These are phyloP conservation scores for Acleris emargana DNA, from an alignment of 2,888 invertebrate genomes.

Conservation along the genomic window DNA sequence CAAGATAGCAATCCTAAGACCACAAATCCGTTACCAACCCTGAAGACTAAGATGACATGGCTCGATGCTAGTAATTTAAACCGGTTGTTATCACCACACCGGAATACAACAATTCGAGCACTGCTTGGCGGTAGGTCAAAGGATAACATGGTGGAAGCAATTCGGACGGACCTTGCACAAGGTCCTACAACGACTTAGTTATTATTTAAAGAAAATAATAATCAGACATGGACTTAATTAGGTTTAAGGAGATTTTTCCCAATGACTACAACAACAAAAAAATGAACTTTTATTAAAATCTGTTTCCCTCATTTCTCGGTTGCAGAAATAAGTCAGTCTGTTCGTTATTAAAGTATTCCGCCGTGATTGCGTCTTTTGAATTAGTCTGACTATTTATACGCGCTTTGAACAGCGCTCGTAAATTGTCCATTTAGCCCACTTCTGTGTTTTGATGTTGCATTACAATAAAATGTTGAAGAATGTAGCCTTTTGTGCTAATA, in stretches of 20 bases:
- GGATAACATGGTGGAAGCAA: too few relatives aligned
- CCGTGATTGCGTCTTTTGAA: conserved; percentile 47
- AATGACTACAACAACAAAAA: neutral
- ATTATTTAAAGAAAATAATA: too few relatives aligned
- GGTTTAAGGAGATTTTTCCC: neutral
- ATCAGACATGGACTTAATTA: too few relatives aligned
- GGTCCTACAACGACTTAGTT: too few relatives aligned
- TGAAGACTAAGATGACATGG: too few relatives aligned
- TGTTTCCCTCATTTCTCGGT: conserved; percentile 39
- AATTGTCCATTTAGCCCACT: conserved; percentile 18
- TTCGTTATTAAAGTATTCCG: conserved; percentile 70
- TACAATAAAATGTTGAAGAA: neutral
- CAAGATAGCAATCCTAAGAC: too few relatives aligned
- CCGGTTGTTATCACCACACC: too few relatives aligned
- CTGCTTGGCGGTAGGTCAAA: too few relatives aligned
- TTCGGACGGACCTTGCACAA: too few relatives aligned
- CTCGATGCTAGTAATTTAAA: too few relatives aligned
- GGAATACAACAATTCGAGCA: too few relatives aligned
- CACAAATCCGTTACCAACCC: too few relatives aligned
- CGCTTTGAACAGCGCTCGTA: conserved; percentile 18
- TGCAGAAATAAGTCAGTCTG: conserved; percentile 63
- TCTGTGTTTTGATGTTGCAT: conserved; percentile 17
- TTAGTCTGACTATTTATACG: conserved; percentile 38
- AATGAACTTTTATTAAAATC: conserved; percentile 24
- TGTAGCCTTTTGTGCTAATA: neutral